These are phyloP conservation scores for Chromoteleia sp. DNA, from an alignment of 2,888 invertebrate genomes.

Conservation along the genomic window DNA sequence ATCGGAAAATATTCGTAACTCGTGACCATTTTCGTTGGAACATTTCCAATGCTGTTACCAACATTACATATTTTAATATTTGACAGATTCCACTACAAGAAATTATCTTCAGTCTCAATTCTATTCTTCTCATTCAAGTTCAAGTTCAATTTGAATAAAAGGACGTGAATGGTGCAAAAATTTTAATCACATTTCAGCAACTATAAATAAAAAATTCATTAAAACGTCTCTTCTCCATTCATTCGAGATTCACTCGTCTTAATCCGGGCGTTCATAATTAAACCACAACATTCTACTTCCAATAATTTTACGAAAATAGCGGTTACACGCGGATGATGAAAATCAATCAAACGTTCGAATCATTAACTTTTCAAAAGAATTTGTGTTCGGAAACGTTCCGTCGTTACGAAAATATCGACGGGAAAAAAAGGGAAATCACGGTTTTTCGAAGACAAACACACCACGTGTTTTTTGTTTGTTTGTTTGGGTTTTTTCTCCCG, in stretches of 20 bases:
- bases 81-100: no score
- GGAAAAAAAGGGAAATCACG: background rate
- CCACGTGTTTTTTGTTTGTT: background rate
- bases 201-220: constrained; percentile 46
- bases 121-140: no score
- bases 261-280: constrained; percentile 39
- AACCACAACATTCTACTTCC: constrained; percentile 30
- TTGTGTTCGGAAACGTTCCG: background rate
- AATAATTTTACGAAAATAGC: constrained; percentile 46
- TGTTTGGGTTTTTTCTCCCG: constrained; percentile 2
- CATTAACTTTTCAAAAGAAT: constrained; percentile 35
- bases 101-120: no score
- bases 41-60: no score
- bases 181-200: constrained; percentile 36
- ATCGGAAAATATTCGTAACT: no score
- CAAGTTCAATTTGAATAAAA: background rate
- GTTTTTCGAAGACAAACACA: constrained; percentile 18
- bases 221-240: constrained; percentile 25
- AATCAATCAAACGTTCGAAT: constrained; percentile 7
- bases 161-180: constrained; percentile 18
- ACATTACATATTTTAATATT: no score
- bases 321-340: constrained; percentile 24
- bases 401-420: constrained; percentile 19
- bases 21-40: no score
- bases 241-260: constrained; percentile 30